phyloP scores from a whole-genome alignment of 2,797 vertebrate genomes.

The Poliocrania exsul region DNA sequence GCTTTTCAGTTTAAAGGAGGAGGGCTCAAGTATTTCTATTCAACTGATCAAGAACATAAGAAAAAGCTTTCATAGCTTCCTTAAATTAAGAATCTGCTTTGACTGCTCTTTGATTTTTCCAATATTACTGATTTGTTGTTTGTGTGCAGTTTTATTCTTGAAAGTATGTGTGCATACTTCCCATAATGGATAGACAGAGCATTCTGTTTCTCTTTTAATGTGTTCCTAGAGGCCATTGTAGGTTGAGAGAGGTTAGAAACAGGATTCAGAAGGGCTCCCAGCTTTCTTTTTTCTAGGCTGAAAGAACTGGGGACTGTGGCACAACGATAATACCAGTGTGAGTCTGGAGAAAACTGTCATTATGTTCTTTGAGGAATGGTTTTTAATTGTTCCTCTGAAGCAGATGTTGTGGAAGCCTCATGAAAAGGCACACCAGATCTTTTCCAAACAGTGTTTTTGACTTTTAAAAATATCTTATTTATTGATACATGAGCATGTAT shows the following conservation, averaged over 20 bases:
- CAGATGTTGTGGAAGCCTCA: neutral
- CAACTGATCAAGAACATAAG: neutral
- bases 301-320: neutral
- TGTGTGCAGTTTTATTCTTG: neutral
- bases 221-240: neutral
- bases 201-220: neutral
- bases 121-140: neutral
- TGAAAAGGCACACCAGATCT: neutral
- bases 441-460: neutral
- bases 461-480: neutral
- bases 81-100: constrained; percentile 31
- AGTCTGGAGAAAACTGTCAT: neutral
- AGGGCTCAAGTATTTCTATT: neutral
- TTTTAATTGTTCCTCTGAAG: constrained; percentile 12
- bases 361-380: neutral
- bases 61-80: neutral
- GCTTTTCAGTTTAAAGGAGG: neutral
- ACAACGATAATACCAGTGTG: neutral
- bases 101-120: constrained; percentile 26
- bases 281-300: neutral
- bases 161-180: constrained; percentile 20
- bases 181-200: neutral
- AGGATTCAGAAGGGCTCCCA: neutral
- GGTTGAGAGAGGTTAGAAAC: neutral
- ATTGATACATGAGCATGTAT: rapidly evolving